phyloP scores from a whole-genome alignment of 2,888 invertebrate species.

The Orthosia gothica region DNA sequence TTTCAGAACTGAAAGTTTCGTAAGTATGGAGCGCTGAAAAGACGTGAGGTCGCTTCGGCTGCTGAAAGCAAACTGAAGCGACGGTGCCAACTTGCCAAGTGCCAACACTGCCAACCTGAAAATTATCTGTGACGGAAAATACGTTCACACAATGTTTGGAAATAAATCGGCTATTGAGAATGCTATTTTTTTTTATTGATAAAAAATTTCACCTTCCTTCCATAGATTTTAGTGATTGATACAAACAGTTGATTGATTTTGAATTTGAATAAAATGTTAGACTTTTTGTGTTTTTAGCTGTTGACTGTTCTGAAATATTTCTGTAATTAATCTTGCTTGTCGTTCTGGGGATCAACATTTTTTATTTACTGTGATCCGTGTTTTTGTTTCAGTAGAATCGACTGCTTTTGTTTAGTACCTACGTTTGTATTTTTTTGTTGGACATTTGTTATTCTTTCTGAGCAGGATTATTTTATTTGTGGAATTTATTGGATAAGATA shows the following conservation, averaged over 20 bases:
- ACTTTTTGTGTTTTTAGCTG: not conserved
- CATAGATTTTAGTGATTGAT: constrained; percentile 19
- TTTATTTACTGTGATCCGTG: constrained; percentile 1
- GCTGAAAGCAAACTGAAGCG: constrained; percentile 78
- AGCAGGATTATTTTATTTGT: not conserved
- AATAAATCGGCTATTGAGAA: constrained; percentile 1
- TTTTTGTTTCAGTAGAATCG: not conserved
- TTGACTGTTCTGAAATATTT: constrained; percentile 23
- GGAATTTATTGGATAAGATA: not conserved
- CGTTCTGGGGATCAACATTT: not conserved
- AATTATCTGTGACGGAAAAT: constrained; percentile 62
- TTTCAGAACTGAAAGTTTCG: constrained; percentile 68
- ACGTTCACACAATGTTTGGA: constrained; percentile 25
- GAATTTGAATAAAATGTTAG: not conserved
- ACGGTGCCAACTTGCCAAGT: constrained; percentile 3
- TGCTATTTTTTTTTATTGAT: constrained; percentile 13
- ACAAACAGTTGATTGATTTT: constrained; percentile 5
- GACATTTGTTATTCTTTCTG: not conserved
- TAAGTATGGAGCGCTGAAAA: constrained; percentile 38
- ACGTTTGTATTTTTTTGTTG: not conserved
- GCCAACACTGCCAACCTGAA: constrained; percentile 71
- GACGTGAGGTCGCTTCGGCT: constrained; percentile 70
- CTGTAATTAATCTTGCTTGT: constrained; percentile 23
- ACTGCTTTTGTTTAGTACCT: not conserved
- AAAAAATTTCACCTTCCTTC: not conserved